Base-by-base conservation (phyloP, 2,113 vertebrate genomes). In the Cranoglanis bouderius region DNA sequence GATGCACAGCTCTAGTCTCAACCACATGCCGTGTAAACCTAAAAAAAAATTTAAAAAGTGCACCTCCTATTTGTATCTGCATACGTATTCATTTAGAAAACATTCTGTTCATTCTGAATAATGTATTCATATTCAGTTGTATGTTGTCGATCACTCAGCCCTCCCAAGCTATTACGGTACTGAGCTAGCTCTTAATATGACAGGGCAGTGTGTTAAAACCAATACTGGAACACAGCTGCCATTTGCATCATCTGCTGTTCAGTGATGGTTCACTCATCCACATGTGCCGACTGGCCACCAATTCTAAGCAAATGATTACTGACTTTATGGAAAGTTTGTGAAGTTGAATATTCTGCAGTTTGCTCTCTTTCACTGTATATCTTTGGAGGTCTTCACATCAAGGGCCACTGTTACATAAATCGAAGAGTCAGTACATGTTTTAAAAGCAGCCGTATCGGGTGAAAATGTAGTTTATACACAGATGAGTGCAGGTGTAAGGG, bases 401-500 rank as follows among this genome's bases (percentile, higher is more conserved):
- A 57, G 82, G 57, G 57, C 38, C 40, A 65, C 81, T 86, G 35
- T 86, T 55, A 6, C 40, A 38, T 43, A 59, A 84, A 53, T 57
- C 29, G 80, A 78, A 70, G 89, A 78, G 51, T 81, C 16, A 46
- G 61, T 67, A 83, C 61, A 65, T 38, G 65, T 78, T 82, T 74
- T 53, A 82, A 82, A 83, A 89, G 86, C 83, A 77, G 70, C 86
- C 72, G 57, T 84, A 63, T 88, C 80, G 85, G 72, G 86, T 59
- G 82, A 83, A 85, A 32, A 86, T 72, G 84, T 46, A 72, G 72
- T 91, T 90, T 92, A 72, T 90, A 97, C 95, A 94, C 51, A 94
- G 91, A 10, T 91, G 82, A 94, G 96, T 94, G 95, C 91, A 78
- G 92, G 87, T 94, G 91, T 91, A 92, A 89, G 91, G 90, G 90